Evolutionary conservation across 2,888 invertebrate species (phyloP).

Genomic region (Apomyelois bistriatella): DNA sequence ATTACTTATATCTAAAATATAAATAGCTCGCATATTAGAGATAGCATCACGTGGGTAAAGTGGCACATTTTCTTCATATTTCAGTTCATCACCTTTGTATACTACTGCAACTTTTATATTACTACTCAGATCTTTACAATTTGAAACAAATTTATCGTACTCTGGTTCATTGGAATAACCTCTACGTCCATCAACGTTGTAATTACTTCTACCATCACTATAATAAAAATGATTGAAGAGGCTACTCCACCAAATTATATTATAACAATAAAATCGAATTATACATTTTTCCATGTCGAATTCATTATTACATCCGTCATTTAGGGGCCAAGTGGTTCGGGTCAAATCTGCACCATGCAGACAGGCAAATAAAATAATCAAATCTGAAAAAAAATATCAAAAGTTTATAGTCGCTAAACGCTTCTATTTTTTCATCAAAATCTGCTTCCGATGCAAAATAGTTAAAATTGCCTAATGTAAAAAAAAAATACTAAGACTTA

Average conservation of each 20-base stretch:
- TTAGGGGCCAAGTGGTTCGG: not conserved
- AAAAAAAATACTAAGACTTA: too few species aligned
- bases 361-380: not conserved
- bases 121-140: not conserved
- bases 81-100: not conserved
- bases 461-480: too few species aligned
- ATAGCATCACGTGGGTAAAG: not conserved
- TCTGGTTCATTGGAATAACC: slow-evolving; percentile 23
- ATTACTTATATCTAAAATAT: slow-evolving; percentile 32
- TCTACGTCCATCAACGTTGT: too few species aligned
- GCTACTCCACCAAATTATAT: not conserved
- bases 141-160: not conserved
- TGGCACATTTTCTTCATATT: not conserved
- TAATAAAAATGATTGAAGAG: not conserved
- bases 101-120: not conserved
- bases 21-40: not conserved
- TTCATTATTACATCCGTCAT: not conserved
- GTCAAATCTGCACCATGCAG: not conserved
- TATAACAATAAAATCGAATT: not conserved
- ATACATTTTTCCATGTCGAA: not conserved
- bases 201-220: too few species aligned
- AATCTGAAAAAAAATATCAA: not conserved
- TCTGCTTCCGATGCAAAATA: too few species aligned
- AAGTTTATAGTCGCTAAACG: too few species aligned
- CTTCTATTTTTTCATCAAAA: too few species aligned